Evolutionary conservation across 2,888 invertebrate species (phyloP).

Genomic region (Limnephilus lunatus): DNA sequence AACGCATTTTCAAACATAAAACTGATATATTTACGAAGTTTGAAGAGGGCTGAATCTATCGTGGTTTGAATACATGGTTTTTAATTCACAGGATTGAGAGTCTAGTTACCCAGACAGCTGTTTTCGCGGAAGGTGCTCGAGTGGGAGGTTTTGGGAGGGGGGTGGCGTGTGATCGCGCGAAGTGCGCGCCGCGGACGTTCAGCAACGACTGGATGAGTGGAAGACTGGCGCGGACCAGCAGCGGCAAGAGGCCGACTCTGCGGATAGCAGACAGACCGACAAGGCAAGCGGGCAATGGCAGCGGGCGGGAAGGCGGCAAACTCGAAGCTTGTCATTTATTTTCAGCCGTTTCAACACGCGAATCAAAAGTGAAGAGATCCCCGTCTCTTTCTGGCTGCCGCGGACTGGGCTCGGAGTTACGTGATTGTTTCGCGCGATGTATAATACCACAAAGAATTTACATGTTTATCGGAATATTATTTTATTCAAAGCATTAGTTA

Average conservation of each 20-base stretch:
- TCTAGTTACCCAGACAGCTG: constrained; percentile 45
- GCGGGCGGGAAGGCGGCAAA: background rate
- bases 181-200: constrained; percentile 31
- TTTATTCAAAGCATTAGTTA: too few species aligned
- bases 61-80: constrained; percentile 59
- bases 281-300: constrained; percentile 4
- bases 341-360: constrained; percentile 31
- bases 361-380: constrained; percentile 9
- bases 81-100: background rate
- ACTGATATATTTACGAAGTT: background rate
- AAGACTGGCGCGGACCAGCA: background rate
- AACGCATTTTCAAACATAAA: constrained; percentile 48
- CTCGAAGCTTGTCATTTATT: background rate
- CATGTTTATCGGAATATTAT: too few species aligned
- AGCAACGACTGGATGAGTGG: constrained; percentile 38
- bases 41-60: constrained; percentile 44
- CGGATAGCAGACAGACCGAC: background rate
- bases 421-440: constrained; percentile 11
- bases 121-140: constrained; percentile 37
- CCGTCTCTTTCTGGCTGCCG: constrained; percentile 6
- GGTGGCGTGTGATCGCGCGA: constrained; percentile 38
- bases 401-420: constrained; percentile 19
- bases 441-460: background rate
- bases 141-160: background rate
- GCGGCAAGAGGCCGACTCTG: background rate